These are phyloP conservation scores for Rousettus madagascariensis DNA, from an alignment of 2,797 vertebrate genomes.

Conservation along the genomic window DNA sequence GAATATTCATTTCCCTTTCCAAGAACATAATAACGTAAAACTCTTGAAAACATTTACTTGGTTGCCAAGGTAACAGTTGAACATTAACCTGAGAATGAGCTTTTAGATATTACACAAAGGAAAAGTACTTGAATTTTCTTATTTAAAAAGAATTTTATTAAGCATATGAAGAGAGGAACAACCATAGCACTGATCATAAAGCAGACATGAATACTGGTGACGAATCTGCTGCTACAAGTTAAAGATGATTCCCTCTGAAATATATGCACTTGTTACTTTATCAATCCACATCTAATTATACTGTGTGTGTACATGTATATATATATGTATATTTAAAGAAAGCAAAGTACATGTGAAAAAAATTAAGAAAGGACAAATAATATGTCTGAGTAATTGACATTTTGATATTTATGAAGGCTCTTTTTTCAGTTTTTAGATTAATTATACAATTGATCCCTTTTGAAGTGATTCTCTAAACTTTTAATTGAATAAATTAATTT, in stretches of 20 bases:
- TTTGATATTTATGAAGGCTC: not conserved
- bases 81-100: not conserved
- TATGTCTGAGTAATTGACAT: not conserved
- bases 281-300: not conserved
- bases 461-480: not conserved
- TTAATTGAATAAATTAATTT: not conserved
- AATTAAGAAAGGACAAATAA: not conserved
- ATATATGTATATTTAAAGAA: not conserved
- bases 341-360: not conserved
- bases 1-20: not conserved
- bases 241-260: not conserved
- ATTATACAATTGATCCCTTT: not conserved
- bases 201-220: not conserved
- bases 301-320: fast-evolving
- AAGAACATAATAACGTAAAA: not conserved
- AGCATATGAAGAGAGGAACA: not conserved
- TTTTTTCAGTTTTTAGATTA: not conserved
- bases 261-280: not conserved
- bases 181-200: not conserved
- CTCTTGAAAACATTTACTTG: not conserved
- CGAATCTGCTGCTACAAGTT: not conserved
- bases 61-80: not conserved
- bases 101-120: not conserved
- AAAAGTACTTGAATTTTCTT: not conserved
- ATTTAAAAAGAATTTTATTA: not conserved